These are phyloP conservation scores for Magallana angulata DNA, from an alignment of 1,140 invertebrate species.

Conservation along the genomic window DNA sequence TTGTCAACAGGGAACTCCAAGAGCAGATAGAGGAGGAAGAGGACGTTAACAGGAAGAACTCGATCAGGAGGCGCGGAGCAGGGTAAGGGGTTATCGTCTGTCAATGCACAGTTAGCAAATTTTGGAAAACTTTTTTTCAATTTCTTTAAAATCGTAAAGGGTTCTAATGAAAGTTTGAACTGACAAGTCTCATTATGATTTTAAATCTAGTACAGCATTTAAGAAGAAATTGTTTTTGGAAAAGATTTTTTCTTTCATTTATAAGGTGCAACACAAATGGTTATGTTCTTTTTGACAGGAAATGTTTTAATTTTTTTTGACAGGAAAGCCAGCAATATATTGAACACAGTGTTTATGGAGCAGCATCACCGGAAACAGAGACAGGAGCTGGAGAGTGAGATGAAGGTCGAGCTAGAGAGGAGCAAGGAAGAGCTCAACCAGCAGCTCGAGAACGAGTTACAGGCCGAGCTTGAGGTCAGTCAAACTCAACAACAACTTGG, in stretches of 20 bases:
- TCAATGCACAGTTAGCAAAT: too few species aligned
- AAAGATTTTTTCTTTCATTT: too few species aligned
- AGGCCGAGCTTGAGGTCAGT: slow-evolving; percentile 71
- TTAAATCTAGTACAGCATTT: too few species aligned
- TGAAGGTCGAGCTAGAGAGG: slow-evolving; percentile 73
- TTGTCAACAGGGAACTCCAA: slow-evolving; percentile 70
- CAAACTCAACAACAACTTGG: slow-evolving; percentile 54
- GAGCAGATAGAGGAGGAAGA: slow-evolving; percentile 67
- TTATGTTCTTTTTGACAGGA: too few species aligned
- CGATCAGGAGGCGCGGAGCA: slow-evolving; percentile 66
- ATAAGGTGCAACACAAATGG: too few species aligned
- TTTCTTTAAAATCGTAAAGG: too few species aligned
- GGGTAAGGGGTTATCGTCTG: slow-evolving; percentile 64
- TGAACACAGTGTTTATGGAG: slow-evolving; percentile 70
- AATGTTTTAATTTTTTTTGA: neutral
- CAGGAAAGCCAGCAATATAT: slow-evolving; percentile 73
- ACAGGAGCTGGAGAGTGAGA: slow-evolving; percentile 73
- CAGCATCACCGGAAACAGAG: slow-evolving; percentile 71
- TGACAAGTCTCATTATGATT: too few species aligned
- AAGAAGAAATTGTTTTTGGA: too few species aligned
- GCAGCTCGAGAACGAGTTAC: slow-evolving; percentile 69
- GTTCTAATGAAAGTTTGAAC: too few species aligned
- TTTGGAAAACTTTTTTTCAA: too few species aligned
- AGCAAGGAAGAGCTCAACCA: slow-evolving; percentile 71
- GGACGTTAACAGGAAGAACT: slow-evolving; percentile 60